phyloP scores from a whole-genome alignment of 2,113 vertebrate genomes.

The Burhinus oedicnemus region DNA sequence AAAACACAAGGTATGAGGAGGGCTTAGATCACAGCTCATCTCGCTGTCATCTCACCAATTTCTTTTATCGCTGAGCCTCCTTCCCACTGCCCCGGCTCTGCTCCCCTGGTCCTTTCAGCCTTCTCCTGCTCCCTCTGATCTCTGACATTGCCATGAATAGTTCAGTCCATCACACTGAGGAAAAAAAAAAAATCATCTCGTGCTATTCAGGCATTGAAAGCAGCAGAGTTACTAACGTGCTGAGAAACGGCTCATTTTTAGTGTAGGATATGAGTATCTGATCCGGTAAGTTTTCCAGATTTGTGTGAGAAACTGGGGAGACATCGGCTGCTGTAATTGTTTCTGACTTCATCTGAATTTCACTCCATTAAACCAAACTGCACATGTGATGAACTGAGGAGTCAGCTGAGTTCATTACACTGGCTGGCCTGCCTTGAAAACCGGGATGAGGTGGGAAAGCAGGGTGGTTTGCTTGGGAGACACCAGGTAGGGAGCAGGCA shows the following conservation, averaged over 20 bases:
- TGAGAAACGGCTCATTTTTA: not conserved
- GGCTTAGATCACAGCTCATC: not conserved
- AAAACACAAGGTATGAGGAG: not conserved
- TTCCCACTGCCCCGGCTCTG: not conserved
- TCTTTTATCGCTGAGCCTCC: not conserved
- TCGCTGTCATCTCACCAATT: constrained; percentile 26
- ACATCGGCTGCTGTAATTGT: not conserved
- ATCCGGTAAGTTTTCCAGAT: not conserved
- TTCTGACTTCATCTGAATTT: constrained; percentile 9
- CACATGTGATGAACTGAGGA: not conserved
- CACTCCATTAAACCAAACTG: not conserved
- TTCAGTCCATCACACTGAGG: not conserved
- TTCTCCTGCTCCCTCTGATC: not conserved
- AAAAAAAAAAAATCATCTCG: not conserved
- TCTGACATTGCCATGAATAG: not conserved
- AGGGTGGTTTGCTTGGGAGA: not conserved
- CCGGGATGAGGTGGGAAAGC: not conserved
- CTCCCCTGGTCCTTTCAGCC: not conserved
- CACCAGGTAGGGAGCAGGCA: not conserved
- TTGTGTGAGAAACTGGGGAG: not conserved
- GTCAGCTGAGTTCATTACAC: not conserved
- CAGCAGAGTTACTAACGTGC: not conserved
- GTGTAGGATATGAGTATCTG: not conserved
- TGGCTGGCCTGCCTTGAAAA: not conserved
- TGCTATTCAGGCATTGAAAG: not conserved